phyloP scores from a whole-genome alignment of 1,140 invertebrate genomes.

The Drosophila yakuba region DNA sequence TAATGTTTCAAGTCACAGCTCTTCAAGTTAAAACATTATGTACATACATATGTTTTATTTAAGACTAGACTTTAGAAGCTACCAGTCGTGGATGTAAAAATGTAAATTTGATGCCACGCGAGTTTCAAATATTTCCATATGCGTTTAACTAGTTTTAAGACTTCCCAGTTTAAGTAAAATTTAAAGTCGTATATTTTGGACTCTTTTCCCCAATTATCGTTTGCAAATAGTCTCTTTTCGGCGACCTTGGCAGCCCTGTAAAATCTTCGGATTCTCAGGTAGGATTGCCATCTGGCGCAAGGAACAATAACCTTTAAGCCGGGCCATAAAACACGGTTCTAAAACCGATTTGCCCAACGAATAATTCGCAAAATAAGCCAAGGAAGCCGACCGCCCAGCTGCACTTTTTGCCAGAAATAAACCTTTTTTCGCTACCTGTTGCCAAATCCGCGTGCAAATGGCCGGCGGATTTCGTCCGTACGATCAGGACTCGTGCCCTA shows the following conservation, averaged over 20 bases:
- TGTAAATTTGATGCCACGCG: background rate
- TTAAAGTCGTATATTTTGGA: background rate
- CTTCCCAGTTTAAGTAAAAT: background rate
- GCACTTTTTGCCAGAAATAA: conserved; percentile 9
- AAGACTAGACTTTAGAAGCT: too few relatives aligned
- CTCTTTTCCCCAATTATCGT: too few relatives aligned
- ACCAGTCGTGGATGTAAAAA: too few relatives aligned
- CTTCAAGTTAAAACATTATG: too few relatives aligned
- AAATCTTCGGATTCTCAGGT: conserved; percentile 13
- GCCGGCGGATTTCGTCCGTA: conserved; percentile 27
- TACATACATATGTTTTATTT: too few relatives aligned
- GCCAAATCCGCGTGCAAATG: conserved; percentile 23
- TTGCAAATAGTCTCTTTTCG: background rate
- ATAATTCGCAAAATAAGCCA: conserved; percentile 25
- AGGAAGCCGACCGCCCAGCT: conserved; percentile 24
- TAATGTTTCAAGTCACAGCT: too few relatives aligned
- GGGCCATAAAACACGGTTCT: conserved; percentile 45
- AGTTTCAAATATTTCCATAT: background rate
- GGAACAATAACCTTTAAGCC: conserved; percentile 63
- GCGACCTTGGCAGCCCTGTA: conserved; percentile 28
- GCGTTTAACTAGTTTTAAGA: background rate
- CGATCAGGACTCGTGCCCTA: background rate
- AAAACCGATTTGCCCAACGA: conserved; percentile 1
- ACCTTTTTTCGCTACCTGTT: conserved; percentile 44
- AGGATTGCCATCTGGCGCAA: conserved; percentile 54